Conservation (phyloP, 2,113 vertebrate genomes). For the Phylloscopus whistleri region DNA sequence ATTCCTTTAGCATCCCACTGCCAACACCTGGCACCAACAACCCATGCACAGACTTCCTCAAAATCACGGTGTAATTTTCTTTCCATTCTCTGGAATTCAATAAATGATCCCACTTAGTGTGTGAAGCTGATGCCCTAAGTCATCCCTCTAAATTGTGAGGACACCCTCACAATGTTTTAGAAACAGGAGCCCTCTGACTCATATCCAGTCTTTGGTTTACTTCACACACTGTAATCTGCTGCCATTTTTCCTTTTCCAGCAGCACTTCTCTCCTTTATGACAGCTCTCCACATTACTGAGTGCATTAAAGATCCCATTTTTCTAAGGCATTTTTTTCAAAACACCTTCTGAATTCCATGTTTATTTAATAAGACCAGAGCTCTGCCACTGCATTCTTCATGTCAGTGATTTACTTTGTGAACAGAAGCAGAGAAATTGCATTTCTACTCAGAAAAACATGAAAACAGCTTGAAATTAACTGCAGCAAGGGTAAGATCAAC, state of each 20-base stretch:
- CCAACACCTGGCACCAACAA: neutral
- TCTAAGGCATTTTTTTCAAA: neutral
- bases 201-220: neutral
- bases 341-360: neutral
- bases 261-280: neutral
- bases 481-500: neutral
- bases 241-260: neutral
- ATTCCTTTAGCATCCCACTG: accelerated
- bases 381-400: neutral
- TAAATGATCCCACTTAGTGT: neutral
- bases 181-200: neutral
- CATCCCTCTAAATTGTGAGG: neutral
- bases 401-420: neutral
- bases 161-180: accelerated
- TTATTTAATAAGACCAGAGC: neutral
- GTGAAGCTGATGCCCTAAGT: accelerated
- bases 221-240: neutral
- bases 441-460: neutral
- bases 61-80: neutral
- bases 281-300: neutral
- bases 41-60: accelerated
- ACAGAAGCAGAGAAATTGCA: neutral
- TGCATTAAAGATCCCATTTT: neutral
- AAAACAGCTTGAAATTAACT: neutral
- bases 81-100: neutral